These are phyloP conservation scores for Tragulus kanchil DNA, from an alignment of 2,113 vertebrate genomes.

Conservation along the genomic window DNA sequence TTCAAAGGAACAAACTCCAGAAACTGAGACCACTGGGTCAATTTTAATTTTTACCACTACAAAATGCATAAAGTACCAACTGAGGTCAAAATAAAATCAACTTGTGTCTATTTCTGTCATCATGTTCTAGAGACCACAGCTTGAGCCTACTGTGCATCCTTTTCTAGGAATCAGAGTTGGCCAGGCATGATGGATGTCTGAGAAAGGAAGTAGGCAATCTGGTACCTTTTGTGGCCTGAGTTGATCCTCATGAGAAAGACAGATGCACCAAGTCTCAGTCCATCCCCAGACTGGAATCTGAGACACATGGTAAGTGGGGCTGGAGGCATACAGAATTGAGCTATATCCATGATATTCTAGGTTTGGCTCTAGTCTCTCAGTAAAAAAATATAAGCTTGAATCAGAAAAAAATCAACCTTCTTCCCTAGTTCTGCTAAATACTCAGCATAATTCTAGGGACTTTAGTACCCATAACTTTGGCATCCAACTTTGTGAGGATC, in stretches of 20 bases:
- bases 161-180: background rate
- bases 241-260: background rate
- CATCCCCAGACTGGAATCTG: background rate
- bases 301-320: background rate
- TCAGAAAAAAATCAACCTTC: constrained; percentile 16
- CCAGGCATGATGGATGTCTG: background rate
- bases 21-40: background rate
- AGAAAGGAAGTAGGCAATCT: background rate
- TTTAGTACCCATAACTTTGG: background rate
- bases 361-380: background rate
- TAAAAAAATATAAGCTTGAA: background rate
- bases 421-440: background rate
- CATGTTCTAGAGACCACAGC: background rate
- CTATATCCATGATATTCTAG: background rate
- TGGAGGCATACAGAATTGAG: background rate
- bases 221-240: background rate
- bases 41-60: background rate
- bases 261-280: background rate
- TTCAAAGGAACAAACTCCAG: background rate
- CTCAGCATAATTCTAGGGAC: background rate
- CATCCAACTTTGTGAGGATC: background rate
- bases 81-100: background rate
- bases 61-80: background rate
- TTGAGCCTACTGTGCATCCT: background rate
- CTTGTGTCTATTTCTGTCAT: background rate